Percentiles rank a stretch among this genome's conserved stretches.
Conservation (phyloP, 2,888 invertebrate genomes). For the Callosobruchus maculatus region DNA sequence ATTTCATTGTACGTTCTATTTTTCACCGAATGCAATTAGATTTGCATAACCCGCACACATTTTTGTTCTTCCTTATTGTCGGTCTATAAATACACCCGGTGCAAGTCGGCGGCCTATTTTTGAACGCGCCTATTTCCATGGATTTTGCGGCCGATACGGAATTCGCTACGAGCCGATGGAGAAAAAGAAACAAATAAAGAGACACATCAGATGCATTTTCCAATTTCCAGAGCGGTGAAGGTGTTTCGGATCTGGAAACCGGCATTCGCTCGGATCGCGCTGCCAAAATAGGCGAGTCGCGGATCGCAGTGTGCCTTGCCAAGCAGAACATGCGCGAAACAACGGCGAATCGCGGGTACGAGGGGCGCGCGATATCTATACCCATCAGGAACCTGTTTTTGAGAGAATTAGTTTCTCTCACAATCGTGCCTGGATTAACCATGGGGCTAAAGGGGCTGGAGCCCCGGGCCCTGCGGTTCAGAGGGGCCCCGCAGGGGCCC, state of each 20-base stretch:
- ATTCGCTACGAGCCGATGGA: background rate
- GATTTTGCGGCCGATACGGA: background rate
- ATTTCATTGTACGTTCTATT: background rate
- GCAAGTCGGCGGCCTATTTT: background rate
- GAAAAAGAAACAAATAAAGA: background rate
- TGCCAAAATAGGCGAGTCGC: slow-evolving; percentile 27
- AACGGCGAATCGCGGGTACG: background rate
- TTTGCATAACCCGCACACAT: background rate
- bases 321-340: slow-evolving; percentile 15
- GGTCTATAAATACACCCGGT: background rate
- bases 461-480: too few relatives aligned
- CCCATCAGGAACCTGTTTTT: too few relatives aligned
- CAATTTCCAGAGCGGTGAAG: background rate
- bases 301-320: slow-evolving; percentile 9
- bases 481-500: too few relatives aligned
- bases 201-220: background rate
- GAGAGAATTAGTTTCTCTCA: too few relatives aligned
- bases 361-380: background rate
- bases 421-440: too few relatives aligned
- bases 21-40: background rate
- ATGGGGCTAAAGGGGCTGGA: too few relatives aligned
- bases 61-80: background rate
- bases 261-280: slow-evolving; percentile 3
- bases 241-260: background rate
- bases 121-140: background rate